Evolutionary conservation across 2,888 invertebrate genomes (phyloP), one percentile per base, ranked within the genome.

Genomic region (Trissolcus brochymenae): DNA sequence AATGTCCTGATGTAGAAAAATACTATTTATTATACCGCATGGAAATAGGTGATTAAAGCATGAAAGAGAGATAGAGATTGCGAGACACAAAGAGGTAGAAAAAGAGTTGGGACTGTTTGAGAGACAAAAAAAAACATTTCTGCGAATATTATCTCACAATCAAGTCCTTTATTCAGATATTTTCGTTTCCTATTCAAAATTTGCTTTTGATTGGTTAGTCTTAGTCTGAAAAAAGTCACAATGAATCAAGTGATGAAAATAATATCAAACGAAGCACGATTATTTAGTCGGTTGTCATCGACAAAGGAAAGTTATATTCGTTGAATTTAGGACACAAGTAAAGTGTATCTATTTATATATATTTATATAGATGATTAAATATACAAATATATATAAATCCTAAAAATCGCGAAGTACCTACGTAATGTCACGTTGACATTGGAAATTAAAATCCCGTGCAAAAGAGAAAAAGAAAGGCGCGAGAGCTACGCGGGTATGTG

Each of bases 1-100:
- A 83, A 82, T 83, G 79, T 80, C 80, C 80, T 81, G 78, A 81
- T 65, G 70, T 81, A 82, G 79, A 71, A 64, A 79, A 80, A 78
- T 65, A 71, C 74, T 76, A 80, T 80, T 78, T 78, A 78, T 78
- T 78, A 80, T 80, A 77, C 68, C 57, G 75, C 75, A 75, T 41
- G 72, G 40, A 72, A 72, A 68, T 65, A 56, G 21, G 19, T 53
- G 25, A 43, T 9, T 25, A 53, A 43, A 57, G 21, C 7, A 35
- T 21, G 41, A 50, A 17, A 29, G 29, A 1, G 25, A 16, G 59
- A 25, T 17, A 21, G 35, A 46, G 7, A 46, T 46, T n/a, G 46
- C 4, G 9, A 40, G 40, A 41, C 25, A 7, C 6, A 29, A 25
- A 50, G 50, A 14, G 60, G 46, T 14, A 40, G 49, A 57, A 35